phyloP scores from a whole-genome alignment of 2,113 vertebrate genomes.

The Alethe castanea region DNA sequence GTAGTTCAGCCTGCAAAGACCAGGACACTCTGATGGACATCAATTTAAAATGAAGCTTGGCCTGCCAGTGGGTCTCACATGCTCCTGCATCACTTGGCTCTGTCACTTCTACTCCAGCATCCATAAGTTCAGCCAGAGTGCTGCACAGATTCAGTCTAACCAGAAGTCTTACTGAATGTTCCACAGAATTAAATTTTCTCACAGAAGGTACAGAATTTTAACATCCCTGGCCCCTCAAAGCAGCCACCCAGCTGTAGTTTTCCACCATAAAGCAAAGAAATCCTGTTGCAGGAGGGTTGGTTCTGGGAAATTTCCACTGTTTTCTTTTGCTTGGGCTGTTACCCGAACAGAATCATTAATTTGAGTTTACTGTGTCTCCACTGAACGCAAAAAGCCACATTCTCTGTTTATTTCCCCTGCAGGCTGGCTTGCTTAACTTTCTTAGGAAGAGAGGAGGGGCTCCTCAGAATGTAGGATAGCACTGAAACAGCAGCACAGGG shows the following conservation, averaged over 20 bases:
- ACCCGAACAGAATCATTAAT: not conserved
- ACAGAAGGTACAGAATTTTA: not conserved
- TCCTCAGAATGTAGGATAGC: not conserved
- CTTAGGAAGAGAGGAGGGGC: not conserved
- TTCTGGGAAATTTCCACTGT: slow-evolving; percentile 6
- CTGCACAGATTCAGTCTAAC: not conserved
- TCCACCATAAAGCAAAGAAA: not conserved
- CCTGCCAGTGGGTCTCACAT: not conserved
- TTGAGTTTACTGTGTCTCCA: not conserved
- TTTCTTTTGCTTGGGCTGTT: not conserved
- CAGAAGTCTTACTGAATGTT: not conserved
- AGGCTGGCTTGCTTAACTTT: slow-evolving; percentile 7
- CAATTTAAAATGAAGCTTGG: rapidly evolving
- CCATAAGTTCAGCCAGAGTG: not conserved
- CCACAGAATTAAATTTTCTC: not conserved
- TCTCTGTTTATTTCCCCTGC: slow-evolving; percentile 9
- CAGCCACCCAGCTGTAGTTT: not conserved
- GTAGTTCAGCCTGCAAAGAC: not conserved
- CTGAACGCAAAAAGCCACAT: not conserved
- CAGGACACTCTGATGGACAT: not conserved
- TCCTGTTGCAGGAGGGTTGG: not conserved
- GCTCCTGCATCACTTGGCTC: not conserved
- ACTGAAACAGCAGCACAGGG: not conserved
- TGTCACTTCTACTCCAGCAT: not conserved
- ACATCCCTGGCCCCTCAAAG: not conserved